Evolutionary conservation across 1,140 invertebrate genomes (phyloP).

Genomic region (Phymorhynchus buccinoides): DNA sequence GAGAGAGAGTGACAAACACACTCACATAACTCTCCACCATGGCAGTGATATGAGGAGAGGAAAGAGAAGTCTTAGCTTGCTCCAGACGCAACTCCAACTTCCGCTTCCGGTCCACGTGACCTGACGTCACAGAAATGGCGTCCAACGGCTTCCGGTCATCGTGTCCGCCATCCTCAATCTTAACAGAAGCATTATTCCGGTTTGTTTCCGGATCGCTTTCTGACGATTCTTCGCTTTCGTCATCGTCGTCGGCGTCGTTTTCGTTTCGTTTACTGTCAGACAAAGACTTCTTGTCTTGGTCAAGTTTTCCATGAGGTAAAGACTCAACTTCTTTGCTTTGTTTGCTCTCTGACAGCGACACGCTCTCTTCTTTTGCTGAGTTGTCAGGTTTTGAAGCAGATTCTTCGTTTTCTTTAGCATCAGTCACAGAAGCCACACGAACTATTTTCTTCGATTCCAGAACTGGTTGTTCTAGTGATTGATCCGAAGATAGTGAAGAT

Average conservation of each 20-base stretch:
- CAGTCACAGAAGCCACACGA: too few species aligned
- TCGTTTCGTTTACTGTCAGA: not conserved
- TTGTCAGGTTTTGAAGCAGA: too few species aligned
- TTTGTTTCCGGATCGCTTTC: not conserved
- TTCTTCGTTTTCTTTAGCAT: too few species aligned
- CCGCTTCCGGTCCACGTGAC: not conserved
- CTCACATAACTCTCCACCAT: not conserved
- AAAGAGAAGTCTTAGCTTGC: not conserved
- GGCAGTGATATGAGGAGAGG: not conserved
- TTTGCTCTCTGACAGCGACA: too few species aligned
- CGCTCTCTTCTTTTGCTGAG: too few species aligned
- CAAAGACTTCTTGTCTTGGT: not conserved
- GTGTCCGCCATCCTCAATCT: not conserved
- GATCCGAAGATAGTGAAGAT: too few species aligned
- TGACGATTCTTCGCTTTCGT: not conserved
- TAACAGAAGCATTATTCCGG: too few species aligned
- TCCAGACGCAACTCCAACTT: constrained; percentile 13
- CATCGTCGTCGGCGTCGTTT: not conserved
- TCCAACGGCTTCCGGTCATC: not conserved
- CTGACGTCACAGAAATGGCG: constrained; percentile 3
- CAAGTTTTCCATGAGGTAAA: not conserved
- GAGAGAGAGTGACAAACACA: not conserved
- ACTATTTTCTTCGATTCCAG: too few species aligned
- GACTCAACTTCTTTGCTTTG: not conserved
- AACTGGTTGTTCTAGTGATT: too few species aligned